Conservation (phyloP, 1,140 invertebrate species). For the Ectropis grisescens region DNA sequence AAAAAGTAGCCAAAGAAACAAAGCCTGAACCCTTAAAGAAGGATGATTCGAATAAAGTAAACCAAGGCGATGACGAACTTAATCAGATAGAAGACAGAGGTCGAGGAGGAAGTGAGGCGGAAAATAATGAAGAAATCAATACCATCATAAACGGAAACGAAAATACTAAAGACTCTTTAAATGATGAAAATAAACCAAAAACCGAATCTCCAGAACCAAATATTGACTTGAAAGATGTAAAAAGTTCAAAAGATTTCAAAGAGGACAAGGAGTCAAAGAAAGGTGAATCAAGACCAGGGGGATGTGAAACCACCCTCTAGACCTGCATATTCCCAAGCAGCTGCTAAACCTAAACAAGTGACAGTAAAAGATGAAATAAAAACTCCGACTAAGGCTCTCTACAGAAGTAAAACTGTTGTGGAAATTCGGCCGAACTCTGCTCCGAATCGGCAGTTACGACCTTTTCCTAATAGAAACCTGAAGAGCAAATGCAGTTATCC, state of each 20-base stretch:
- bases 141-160: too few species aligned
- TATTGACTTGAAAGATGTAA: constrained; percentile 16
- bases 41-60: too few species aligned
- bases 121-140: too few species aligned
- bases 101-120: too few species aligned
- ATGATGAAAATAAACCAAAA: constrained; percentile 18
- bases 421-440: constrained; percentile 51
- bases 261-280: too few species aligned
- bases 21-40: too few species aligned
- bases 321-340: constrained; percentile 65
- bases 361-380: constrained; percentile 36
- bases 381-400: constrained; percentile 35
- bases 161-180: constrained; percentile 9
- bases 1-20: too few species aligned
- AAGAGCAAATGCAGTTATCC: constrained; percentile 63
- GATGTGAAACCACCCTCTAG: constrained; percentile 25
- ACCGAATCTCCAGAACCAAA: too few species aligned
- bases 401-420: constrained; percentile 71
- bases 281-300: too few species aligned
- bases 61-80: too few species aligned
- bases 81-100: too few species aligned
- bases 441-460: constrained; percentile 25
- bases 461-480: constrained; percentile 39
- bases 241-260: too few species aligned
- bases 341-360: constrained; percentile 63